Conservation (phyloP, 2,113 vertebrate genomes). For the Nettapus auritus region DNA sequence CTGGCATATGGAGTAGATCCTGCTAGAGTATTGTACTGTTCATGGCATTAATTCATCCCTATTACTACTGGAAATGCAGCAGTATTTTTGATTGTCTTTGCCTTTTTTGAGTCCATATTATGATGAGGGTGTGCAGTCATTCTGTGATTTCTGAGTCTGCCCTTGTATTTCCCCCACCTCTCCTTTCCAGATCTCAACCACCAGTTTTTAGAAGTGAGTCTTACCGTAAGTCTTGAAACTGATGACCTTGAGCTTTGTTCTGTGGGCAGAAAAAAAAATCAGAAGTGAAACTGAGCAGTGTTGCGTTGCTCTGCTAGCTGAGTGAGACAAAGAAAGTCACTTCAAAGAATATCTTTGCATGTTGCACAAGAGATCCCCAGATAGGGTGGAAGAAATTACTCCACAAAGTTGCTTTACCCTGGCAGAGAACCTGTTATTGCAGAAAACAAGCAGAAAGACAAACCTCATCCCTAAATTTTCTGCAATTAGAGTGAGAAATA, state of each 20-base stretch:
- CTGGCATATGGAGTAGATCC: neutral
- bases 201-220: neutral
- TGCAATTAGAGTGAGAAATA: neutral
- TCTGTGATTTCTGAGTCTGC: neutral
- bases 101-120: neutral
- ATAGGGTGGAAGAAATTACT: neutral
- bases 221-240: neutral
- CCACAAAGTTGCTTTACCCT: neutral
- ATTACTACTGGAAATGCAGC: neutral
- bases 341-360: conserved; percentile 14
- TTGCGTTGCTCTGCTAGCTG: neutral
- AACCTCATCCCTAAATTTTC: neutral
- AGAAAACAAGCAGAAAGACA: neutral
- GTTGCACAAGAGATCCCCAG: neutral
- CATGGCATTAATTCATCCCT: neutral
- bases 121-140: neutral
- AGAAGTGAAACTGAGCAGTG: conserved; percentile 44
- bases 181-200: neutral
- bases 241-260: conserved; percentile 18
- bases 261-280: neutral
- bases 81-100: neutral
- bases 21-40: neutral
- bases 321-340: neutral
- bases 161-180: neutral
- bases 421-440: neutral